These are phyloP conservation scores for Meleagris gallopavo DNA, from an alignment of 2,113 vertebrate genomes.

Conservation along the genomic window DNA sequence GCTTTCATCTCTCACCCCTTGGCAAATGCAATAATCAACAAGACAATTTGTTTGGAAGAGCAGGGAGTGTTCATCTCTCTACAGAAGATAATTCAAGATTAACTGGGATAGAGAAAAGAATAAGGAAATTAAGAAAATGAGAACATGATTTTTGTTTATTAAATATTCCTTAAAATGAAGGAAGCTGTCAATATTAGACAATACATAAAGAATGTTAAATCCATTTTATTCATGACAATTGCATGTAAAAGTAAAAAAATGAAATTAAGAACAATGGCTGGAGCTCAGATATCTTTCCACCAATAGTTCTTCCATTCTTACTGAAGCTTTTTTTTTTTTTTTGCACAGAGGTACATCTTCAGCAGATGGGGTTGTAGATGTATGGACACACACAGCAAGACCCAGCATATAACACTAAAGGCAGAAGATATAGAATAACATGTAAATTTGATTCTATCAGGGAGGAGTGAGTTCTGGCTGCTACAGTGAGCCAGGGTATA, in stretches of 20 bases:
- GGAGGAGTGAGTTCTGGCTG: neutral
- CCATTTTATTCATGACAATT: neutral
- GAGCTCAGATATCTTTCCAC: neutral
- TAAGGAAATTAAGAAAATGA: neutral
- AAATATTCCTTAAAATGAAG: neutral
- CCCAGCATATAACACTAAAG: accelerated
- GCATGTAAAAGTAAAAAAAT: neutral
- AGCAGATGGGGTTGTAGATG: neutral
- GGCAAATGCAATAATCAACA: slow-evolving; percentile 42
- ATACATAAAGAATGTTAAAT: neutral
- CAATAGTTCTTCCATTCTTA: neutral
- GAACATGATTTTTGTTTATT: neutral
- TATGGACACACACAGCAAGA: neutral
- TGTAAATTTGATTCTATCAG: neutral
- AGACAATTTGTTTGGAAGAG: slow-evolving; percentile 28
- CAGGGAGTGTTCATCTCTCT: neutral
- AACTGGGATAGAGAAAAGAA: neutral
- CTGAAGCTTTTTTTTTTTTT: neutral
- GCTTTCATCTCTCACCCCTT: slow-evolving; percentile 37
- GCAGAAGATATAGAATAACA: neutral
- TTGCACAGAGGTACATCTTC: neutral
- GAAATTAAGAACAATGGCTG: neutral
- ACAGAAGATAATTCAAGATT: neutral
- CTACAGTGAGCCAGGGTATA: neutral
- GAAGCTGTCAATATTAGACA: neutral